Evolutionary conservation across 1,140 invertebrate species (phyloP), one percentile per base, ranked within the genome.

Genomic region (Vollenhovia emeryi): DNA sequence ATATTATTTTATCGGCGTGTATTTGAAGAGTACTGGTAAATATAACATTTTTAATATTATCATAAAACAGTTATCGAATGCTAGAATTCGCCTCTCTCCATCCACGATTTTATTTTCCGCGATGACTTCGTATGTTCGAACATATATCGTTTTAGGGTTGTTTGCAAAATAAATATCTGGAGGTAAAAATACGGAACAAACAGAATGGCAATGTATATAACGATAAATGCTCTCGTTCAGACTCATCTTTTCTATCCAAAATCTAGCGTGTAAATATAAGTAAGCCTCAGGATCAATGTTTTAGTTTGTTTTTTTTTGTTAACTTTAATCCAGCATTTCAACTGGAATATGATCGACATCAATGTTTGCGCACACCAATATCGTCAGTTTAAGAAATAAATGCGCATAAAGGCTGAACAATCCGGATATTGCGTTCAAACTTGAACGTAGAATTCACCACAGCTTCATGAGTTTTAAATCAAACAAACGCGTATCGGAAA

Each of bases 181-280:
- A 43, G 15, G 6, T 79, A 69, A 80, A 69, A 13, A 71, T 68
- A 40, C 13, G 27, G 11, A 4, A 71, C 8, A 71, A 52, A 52
- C 8, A 40, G 3, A 4, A 73, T 36, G 36, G 2, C 2, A 15
- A 33, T 55, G 43, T 45, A 45, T 45, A 15, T 36, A 27, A 43
- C 6, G 11, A 4, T 45, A n/a, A 69, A 40, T 71, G 27, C 48
- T 69, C 71, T 57, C 43, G 40, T 55, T 55, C 15, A 18, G 24
- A 11, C 40, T 55, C 6, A 21, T 21, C 15, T 52, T 80, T n/a
- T 13, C 50, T 57, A 13, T 21, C 50, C 18, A 0, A 71, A 73
- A 57, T 57, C 50, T 71, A 69, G 33, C 21, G 18, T 80, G 57
- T 43, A 80, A 80, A 71, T 80, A 52, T 69, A 80, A 80, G 64